phyloP scores from a whole-genome alignment of 2,888 invertebrate genomes.

The Dryococelus australis region DNA sequence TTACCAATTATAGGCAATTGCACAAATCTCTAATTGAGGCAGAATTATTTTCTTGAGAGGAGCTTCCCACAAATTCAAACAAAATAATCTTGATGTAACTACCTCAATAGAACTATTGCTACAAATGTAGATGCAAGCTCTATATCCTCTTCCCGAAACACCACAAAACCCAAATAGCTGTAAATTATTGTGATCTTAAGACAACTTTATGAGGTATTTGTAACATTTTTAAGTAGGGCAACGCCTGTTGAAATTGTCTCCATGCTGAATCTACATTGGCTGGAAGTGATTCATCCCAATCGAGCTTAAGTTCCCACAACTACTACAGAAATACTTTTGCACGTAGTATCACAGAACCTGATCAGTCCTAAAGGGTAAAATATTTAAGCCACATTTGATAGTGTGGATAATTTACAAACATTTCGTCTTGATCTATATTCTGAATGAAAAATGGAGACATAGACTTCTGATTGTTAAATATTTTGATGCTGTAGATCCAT shows the following conservation, averaged over 20 bases:
- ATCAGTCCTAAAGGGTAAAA: background rate
- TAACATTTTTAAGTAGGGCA: slow-evolving; percentile 39
- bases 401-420: slow-evolving; percentile 47
- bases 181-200: background rate
- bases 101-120: slow-evolving; percentile 45
- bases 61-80: slow-evolving; percentile 48
- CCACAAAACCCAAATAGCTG: background rate
- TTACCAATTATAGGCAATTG: no score
- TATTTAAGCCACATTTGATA: slow-evolving; percentile 47
- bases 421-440: no score
- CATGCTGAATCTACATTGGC: background rate
- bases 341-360: slow-evolving; percentile 35
- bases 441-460: background rate
- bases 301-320: slow-evolving; percentile 47
- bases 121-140: slow-evolving; percentile 44
- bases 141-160: background rate
- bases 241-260: background rate
- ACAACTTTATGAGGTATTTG: slow-evolving; percentile 50
- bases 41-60: slow-evolving; percentile 47
- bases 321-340: slow-evolving; percentile 48
- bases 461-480: no score
- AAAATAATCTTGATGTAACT: slow-evolving; percentile 36
- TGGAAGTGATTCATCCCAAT: slow-evolving; percentile 50
- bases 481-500: background rate
- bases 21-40: no score